These are phyloP conservation scores for Drosophila affinis DNA, from an alignment of 2,888 invertebrate species.

Conservation along the genomic window DNA sequence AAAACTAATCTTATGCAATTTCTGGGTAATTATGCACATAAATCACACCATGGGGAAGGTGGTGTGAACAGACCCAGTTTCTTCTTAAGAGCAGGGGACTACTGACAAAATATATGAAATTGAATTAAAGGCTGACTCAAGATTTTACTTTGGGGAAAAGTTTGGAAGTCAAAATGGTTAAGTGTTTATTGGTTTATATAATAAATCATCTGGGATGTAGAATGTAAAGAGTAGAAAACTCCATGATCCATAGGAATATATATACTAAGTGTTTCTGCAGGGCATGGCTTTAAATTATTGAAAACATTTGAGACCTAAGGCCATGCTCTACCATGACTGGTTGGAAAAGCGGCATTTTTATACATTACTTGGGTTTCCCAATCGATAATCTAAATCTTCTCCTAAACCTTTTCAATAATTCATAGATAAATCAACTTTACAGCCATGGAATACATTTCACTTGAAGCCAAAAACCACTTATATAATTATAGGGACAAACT, in stretches of 20 bases:
- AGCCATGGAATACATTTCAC: slow-evolving; percentile 3
- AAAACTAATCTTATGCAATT: slow-evolving; percentile 60
- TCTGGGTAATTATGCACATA: slow-evolving; percentile 39
- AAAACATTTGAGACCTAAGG: no score
- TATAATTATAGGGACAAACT: slow-evolving; percentile 30
- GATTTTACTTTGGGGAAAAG: not conserved
- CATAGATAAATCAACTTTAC: not conserved
- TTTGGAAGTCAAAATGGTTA: not conserved
- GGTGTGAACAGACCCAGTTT: not conserved
- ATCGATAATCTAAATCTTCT: not conserved
- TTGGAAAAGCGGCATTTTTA: no score
- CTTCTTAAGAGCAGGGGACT: no score
- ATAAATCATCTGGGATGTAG: no score
- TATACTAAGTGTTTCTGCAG: no score
- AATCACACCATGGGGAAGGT: slow-evolving; percentile 13
- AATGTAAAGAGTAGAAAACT: no score
- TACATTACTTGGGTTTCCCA: no score
- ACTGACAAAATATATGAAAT: slow-evolving; percentile 13
- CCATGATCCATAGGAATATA: no score
- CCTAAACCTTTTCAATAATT: not conserved
- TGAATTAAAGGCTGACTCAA: slow-evolving; percentile 20
- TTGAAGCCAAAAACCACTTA: slow-evolving; percentile 29
- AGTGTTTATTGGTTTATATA: not conserved
- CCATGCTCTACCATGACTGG: no score
- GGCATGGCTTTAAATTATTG: no score